Base-by-base conservation (phyloP, 2,888 invertebrate genomes). In the Seira ritae region DNA sequence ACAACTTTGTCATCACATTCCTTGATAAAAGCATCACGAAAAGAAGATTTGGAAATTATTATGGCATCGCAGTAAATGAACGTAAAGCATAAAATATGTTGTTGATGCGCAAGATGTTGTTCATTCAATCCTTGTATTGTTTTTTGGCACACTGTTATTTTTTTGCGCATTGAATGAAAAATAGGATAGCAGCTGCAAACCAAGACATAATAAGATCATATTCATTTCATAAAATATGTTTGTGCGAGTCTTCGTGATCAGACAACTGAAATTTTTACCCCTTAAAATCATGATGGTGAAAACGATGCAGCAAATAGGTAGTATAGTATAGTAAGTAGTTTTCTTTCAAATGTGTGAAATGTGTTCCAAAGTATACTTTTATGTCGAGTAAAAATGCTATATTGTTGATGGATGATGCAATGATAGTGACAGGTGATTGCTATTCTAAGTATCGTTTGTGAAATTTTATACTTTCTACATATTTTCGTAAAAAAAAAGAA, bases 161-260 rank as follows among this genome's bases (percentile, higher is more conserved):
- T 15, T 55, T 55, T 55, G 55, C 55, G 55, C 55, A 55, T n/a
- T 55, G 55, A 55, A 55, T 55, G n/a, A 17, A 55, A n/a, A 55
- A 12, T 15, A 17, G 3, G 55, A 55, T 55, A 12, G 55, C 55
- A 55, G 55, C 55, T 55, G 55, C 55, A 17, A 55, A 31, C 6
- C 15, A 55, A 55, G 15, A 55, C 55, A 55, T 55, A 55, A 55
- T 55, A 55, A 8, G 55, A 55, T 55, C 12, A 17, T 12, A 55
- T 55, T 55, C 55, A 12, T 55, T 15, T 55, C 55, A 55, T 55
- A 55, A 55, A 6, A 8, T 42, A n/a, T n/a, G 3, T 31, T 31
- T 31, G 55, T 4, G 31, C 8, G 55, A 55, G 55, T 55, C 6
- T 3, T 55, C 17, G 55, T 55, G 55, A 55, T 12, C 6, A 55